phyloP scores from a whole-genome alignment of 2,888 invertebrate genomes.

The Eilema sororculum region DNA sequence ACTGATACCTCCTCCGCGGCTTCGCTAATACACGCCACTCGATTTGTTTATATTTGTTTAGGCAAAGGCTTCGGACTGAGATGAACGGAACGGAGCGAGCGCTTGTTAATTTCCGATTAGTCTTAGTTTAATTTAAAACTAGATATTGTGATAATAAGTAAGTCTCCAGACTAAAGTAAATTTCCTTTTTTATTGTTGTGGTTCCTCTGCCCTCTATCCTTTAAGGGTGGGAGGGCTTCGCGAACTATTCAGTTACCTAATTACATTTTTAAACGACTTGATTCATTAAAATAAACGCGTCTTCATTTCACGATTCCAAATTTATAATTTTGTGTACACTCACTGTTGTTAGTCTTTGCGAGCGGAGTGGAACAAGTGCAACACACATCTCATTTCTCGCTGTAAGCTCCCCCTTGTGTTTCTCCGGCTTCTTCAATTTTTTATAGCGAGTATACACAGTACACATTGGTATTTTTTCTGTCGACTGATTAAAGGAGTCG shows the following conservation, averaged over 20 bases:
- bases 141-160: no score
- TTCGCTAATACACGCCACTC: conserved; percentile 45
- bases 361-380: neutral
- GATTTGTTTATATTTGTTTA: conserved; percentile 58
- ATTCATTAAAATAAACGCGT: neutral
- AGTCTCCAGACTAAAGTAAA: no score
- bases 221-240: no score
- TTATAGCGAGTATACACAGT: conserved; percentile 59
- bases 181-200: no score
- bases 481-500: conserved; percentile 52
- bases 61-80: conserved; percentile 7
- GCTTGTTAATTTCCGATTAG: neutral
- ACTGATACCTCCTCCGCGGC: conserved; percentile 59
- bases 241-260: no score
- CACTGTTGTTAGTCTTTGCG: neutral
- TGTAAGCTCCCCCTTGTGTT: conserved; percentile 56
- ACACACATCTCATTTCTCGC: conserved; percentile 12
- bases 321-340: no score
- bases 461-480: conserved; percentile 37
- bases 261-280: no score
- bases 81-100: conserved; percentile 21
- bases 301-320: neutral
- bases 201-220: no score
- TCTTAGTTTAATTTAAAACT: neutral
- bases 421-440: conserved; percentile 56